Evolutionary conservation across 2,888 invertebrate species (phyloP).

Genomic region (Formica aserva): DNA sequence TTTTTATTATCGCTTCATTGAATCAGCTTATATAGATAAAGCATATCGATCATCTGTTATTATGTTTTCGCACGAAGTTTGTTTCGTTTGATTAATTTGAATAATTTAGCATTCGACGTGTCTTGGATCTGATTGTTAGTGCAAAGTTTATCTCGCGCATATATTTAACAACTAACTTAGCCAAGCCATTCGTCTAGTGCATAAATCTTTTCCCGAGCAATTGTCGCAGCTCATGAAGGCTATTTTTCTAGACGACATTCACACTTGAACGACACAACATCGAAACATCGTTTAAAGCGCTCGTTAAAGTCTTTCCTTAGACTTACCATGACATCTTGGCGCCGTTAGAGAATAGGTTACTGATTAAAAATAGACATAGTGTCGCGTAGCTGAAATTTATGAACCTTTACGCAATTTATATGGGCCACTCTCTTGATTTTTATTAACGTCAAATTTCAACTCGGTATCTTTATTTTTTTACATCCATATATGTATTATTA

Average conservation of each 20-base stretch:
- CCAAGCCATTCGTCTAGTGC: slow-evolving; percentile 4
- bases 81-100: not conserved
- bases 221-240: slow-evolving; percentile 12
- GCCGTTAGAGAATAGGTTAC: not conserved
- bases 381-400: not conserved
- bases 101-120: not conserved
- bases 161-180: slow-evolving; percentile 27
- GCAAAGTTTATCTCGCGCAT: not conserved
- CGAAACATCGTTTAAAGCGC: not conserved
- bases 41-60: not conserved
- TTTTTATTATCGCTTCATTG: slow-evolving; percentile 8
- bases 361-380: not conserved
- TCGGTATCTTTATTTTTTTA: not conserved
- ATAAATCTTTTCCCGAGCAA: slow-evolving; percentile 29
- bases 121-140: not conserved
- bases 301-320: not conserved
- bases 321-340: slow-evolving; percentile 1
- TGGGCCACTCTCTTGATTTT: not conserved
- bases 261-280: not conserved
- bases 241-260: not conserved
- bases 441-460: not conserved
- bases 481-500: not conserved
- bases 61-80: not conserved
- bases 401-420: not conserved
- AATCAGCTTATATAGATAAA: not conserved